These are phyloP conservation scores for Paralvinella palmiformis DNA, from an alignment of 1,140 invertebrate species.

Conservation along the genomic window DNA sequence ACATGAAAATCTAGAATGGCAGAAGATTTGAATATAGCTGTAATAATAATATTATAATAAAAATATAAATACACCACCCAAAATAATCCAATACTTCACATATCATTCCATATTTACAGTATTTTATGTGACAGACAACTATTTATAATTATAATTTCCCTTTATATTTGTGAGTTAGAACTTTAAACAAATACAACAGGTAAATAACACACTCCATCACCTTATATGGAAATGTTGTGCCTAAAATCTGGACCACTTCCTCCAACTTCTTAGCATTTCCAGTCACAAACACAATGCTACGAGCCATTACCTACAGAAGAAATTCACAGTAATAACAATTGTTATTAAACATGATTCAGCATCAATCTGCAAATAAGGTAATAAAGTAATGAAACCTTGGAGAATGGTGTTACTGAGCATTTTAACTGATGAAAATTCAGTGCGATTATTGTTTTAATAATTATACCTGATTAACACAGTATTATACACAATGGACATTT, in stretches of 20 bases:
- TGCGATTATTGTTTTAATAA: no score
- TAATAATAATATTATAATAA: background rate
- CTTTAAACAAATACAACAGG: background rate
- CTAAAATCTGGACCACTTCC: constrained; percentile 80
- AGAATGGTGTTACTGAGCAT: no score
- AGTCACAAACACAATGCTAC: constrained; percentile 73
- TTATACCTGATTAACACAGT: no score
- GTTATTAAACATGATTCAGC: no score
- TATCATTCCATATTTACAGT: no score
- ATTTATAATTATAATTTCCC: background rate
- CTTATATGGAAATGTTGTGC: constrained; percentile 63
- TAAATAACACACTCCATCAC: constrained; percentile 35
- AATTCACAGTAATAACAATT: no score
- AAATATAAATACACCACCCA: background rate
- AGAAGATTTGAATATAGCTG: background rate
- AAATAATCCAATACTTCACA: background rate
- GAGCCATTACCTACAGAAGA: no score
- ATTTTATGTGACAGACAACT: background rate
- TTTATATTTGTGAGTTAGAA: background rate
- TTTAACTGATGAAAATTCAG: no score
- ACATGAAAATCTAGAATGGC: no score
- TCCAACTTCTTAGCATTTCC: constrained; percentile 89
- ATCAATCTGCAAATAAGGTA: no score
- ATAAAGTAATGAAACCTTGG: no score
- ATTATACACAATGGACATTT: no score